Conservation (phyloP, 2,888 invertebrate genomes). For the Spisula solida region DNA sequence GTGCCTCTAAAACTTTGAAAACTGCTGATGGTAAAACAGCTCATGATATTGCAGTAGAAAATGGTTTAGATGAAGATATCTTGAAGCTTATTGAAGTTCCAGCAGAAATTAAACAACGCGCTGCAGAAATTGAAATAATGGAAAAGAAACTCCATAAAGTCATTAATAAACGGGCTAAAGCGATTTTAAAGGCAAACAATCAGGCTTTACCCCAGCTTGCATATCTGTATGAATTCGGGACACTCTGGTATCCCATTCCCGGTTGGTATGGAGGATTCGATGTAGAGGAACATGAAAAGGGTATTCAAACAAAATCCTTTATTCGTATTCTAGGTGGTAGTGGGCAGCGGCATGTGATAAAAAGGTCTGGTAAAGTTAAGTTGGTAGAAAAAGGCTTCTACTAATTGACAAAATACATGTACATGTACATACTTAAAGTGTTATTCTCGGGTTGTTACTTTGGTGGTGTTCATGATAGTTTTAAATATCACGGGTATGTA, state of each 20-base stretch:
- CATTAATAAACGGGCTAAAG: constrained; percentile 44
- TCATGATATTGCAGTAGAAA: too few species aligned
- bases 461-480: too few species aligned
- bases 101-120: constrained; percentile 37
- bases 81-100: too few species aligned
- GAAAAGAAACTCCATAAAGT: constrained; percentile 54
- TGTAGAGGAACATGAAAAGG: constrained; percentile 36
- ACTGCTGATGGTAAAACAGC: too few species aligned
- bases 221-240: constrained; percentile 55
- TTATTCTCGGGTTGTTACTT: too few species aligned
- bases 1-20: constrained; percentile 55
- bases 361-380: constrained; percentile 59
- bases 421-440: too few species aligned
- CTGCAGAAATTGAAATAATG: constrained; percentile 53
- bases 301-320: constrained; percentile 39
- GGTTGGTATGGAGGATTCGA: constrained; percentile 55
- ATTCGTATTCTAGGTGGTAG: constrained; percentile 63
- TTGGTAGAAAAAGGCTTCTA: constrained; percentile 53
- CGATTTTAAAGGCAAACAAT: constrained; percentile 51
- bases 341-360: constrained; percentile 63
- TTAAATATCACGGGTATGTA: too few species aligned
- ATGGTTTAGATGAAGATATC: too few species aligned
- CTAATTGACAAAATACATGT: not conserved
- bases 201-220: constrained; percentile 58
- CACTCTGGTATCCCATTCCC: constrained; percentile 53